Conservation (phyloP, 1,140 invertebrate species). For the Drosophila bocqueti region DNA sequence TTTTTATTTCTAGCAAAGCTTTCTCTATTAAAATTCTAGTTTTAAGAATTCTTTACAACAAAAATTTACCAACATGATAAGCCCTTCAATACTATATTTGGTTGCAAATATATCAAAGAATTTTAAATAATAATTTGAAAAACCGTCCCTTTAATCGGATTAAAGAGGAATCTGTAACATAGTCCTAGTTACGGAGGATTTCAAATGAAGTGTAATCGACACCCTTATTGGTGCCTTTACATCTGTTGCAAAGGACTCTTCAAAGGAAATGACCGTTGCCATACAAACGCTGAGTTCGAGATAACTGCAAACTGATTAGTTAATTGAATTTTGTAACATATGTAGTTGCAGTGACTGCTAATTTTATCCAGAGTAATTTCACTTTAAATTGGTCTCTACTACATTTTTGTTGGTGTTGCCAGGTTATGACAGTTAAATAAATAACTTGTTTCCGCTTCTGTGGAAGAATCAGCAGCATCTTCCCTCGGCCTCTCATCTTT, state of each 20-base stretch:
- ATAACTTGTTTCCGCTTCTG: constrained; percentile 30
- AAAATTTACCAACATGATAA: not conserved
- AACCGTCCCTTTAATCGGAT: not conserved
- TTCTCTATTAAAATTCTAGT: not conserved
- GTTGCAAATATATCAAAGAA: not conserved
- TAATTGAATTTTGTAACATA: not conserved
- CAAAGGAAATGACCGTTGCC: not conserved
- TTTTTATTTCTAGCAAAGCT: too few species aligned
- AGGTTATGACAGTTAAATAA: constrained; percentile 28
- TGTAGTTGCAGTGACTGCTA: not conserved
- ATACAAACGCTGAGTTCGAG: not conserved
- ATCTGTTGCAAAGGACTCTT: not conserved
- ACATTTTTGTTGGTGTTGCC: not conserved
- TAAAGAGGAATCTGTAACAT: not conserved
- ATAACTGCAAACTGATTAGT: not conserved
- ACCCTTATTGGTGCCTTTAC: not conserved
- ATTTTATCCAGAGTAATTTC: not conserved
- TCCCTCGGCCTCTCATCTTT: constrained; percentile 11
- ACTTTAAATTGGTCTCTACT: not conserved
- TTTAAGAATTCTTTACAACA: not conserved
- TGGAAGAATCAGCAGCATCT: constrained; percentile 16
- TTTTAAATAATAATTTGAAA: not conserved
- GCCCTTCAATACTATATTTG: not conserved
- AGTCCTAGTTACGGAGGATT: not conserved
- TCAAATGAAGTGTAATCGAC: constrained; percentile 21